Base-by-base conservation (phyloP, 2,888 invertebrate genomes). In the Stictocephala bisonia region DNA sequence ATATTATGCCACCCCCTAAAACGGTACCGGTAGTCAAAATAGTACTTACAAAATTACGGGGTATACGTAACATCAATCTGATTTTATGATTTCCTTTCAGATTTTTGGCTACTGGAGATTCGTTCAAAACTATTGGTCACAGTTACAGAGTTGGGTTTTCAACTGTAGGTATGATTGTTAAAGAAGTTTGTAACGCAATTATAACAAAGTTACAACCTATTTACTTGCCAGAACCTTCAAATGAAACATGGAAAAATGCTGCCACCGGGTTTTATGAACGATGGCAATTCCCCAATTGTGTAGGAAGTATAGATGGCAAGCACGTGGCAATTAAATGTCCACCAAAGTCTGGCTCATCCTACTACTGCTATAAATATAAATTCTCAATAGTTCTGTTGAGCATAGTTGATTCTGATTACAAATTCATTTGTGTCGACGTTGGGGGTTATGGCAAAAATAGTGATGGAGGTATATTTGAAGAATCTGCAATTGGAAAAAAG, bases 81-180 rank as follows among this genome's bases (percentile, higher is more conserved):
- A n/a, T n/a, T n/a, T 35, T 35, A 9, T 35, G 6, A 9, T 35
- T 35, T 11, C 35, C 6, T 80, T 80, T 75, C 73, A 81, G 81
- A 74, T 80, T 77, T 74, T 66, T 81, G 40, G 79, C 80, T 31
- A 81, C 79, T 50, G 80, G 81, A 15, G 77, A 77, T 26, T 79
- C 79, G 51, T 81, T 76, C 75, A 78, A 79, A 70, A 79, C 81
- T 68, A 74, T 83, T 56, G 79, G 80, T 11, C 81, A 80, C 75
- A 74, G 74, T 60, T 83, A 78, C 75, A 77, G 81, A 72, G 67
- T 83, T 20, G 82, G 81, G 73, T 73, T 76, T 13, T 70, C 80
- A 70, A 83, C 82, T 68, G 80, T 83, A 51, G 69, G 75, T 73
- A 69, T 70, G 44, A 81, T 81, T 44, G 80, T 82, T n/a, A 71